Evolutionary conservation across 2,888 invertebrate genomes (phyloP).

Genomic region (Protula sp.): DNA sequence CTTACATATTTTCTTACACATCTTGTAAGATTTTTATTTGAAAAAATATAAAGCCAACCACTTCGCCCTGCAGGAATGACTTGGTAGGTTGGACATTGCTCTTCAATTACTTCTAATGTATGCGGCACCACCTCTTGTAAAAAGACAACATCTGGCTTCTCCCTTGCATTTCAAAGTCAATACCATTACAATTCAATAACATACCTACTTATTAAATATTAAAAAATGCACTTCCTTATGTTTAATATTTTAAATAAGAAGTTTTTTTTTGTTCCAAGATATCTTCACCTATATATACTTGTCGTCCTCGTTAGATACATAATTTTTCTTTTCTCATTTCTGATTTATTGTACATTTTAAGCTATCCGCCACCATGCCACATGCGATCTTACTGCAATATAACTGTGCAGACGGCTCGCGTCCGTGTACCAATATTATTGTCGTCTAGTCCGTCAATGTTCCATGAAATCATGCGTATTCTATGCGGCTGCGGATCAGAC

Average conservation of each 20-base stretch:
- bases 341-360: no score
- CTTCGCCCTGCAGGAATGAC: slow-evolving; percentile 14
- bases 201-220: slow-evolving; percentile 7
- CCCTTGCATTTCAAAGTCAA: no score
- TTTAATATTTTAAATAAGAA: no score
- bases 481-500: slow-evolving; percentile 34
- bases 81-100: slow-evolving; percentile 34
- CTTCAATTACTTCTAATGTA: slow-evolving; percentile 52
- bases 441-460: slow-evolving; percentile 62
- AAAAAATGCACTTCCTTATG: slow-evolving; percentile 1
- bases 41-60: no score
- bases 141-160: slow-evolving; percentile 59
- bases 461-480: slow-evolving; percentile 58
- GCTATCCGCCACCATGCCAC: no score
- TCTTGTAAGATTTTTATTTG: no score
- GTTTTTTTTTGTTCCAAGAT: no score
- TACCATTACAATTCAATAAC: no score
- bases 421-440: slow-evolving; percentile 55
- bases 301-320: no score
- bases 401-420: slow-evolving; percentile 56
- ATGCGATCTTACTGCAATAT: slow-evolving; percentile 41
- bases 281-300: no score
- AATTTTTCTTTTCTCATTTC: no score
- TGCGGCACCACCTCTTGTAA: slow-evolving; percentile 60
- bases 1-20: no score